Evolutionary conservation across 2,797 vertebrate genomes (phyloP).

Genomic region (Epinephelus coioides): DNA sequence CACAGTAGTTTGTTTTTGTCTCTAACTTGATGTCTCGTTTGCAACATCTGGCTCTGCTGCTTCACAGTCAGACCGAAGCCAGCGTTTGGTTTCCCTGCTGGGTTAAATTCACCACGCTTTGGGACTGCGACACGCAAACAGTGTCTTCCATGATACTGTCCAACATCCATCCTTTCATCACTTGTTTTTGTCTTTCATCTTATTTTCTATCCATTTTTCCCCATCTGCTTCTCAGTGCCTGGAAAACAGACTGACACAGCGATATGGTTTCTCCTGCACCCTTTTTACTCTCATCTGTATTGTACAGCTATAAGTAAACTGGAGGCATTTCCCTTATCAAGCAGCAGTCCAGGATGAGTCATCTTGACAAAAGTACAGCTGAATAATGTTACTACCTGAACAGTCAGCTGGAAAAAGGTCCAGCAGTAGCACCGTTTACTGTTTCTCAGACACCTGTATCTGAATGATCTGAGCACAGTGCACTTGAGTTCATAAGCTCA

Average conservation of each 20-base stretch:
- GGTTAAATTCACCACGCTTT: slow-evolving; percentile 62
- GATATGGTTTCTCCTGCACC: slow-evolving; percentile 8
- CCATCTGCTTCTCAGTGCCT: slow-evolving; percentile 23
- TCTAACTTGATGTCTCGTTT: slow-evolving; percentile 47
- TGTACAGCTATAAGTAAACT: neutral
- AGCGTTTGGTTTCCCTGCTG: slow-evolving; percentile 51
- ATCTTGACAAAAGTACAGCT: neutral
- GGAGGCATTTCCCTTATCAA: neutral
- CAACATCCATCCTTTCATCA: slow-evolving; percentile 26
- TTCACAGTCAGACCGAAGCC: slow-evolving; percentile 52
- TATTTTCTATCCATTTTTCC: neutral
- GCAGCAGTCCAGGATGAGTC: neutral
- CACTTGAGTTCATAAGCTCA: neutral
- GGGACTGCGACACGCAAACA: slow-evolving; percentile 49
- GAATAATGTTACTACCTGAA: neutral
- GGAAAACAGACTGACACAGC: slow-evolving; percentile 9
- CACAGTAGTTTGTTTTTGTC: slow-evolving; percentile 58
- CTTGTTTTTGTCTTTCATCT: slow-evolving; percentile 24
- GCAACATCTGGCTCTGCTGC: slow-evolving; percentile 62
- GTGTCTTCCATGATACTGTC: slow-evolving; percentile 28
- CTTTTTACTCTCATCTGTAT: neutral
- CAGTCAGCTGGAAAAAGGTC: neutral
- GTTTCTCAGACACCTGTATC: neutral
- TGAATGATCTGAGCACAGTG: neutral
- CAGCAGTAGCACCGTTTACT: neutral